Base-by-base conservation (phyloP, 92 coral and sea anemone species). In the Porites lobata region DNA sequence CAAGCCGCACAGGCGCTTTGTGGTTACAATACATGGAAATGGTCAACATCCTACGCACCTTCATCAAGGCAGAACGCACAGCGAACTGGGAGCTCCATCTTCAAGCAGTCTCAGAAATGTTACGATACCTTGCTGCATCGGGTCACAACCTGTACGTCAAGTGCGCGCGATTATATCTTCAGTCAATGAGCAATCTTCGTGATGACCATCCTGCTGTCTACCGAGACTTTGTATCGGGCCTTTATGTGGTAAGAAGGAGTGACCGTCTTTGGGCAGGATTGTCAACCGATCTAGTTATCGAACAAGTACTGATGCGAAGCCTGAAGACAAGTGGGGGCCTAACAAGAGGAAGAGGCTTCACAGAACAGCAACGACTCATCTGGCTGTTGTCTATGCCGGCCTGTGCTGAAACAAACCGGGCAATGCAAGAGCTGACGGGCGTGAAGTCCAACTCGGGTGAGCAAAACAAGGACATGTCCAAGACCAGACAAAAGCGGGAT, bases 21-120 rank as follows among this genome's bases (percentile, higher is more conserved):
- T 86, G 90, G 90, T 18, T 86, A 8, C 90, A 86, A 52, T 86
- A 78, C 43, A 78, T 86, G 72, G 62, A 86, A 2, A 86, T 86
- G 81, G 52, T 86, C 17, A 80, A 69, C 18, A 65, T 86, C 15
- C 50, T 86, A 1, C 57, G 79, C 11, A 17, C 50, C 22, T 79
- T 86, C 64, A 78, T 86, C 71, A 86, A 29, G 50, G 91, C 91
- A 19, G 86, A 87, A 50, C 61, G 86, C 4, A 87, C 91, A 17
- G 70, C 81, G n/a, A 87, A 79, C 53, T 71, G 82, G 82, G 76
- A 87, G 63, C 86, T 87, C 54, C 91, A 87, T 59, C 66, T 80
- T 6, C 76, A 61, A 26, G 32, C 69, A 1, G 17, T 82, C 3
- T 14, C 84, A 65, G 69, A 75, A 26, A 89, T 89, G 88, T 84